Conservation (phyloP, 2,113 vertebrate genomes). For the Oxyruncus cristatus region DNA sequence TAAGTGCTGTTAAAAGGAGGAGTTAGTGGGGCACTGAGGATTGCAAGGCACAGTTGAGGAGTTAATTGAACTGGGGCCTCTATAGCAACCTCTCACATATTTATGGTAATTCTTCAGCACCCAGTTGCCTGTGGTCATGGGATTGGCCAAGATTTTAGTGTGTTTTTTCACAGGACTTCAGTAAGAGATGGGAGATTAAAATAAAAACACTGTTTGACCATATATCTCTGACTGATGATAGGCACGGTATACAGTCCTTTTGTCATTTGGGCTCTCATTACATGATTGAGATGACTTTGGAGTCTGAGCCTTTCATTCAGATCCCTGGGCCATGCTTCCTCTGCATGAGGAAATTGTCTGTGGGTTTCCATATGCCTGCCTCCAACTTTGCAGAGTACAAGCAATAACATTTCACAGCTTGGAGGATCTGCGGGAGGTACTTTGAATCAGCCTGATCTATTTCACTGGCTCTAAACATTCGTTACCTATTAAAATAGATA, state of each 20-base stretch:
- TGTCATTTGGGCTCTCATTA: not conserved
- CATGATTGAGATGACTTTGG: not conserved
- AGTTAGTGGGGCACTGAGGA: not conserved
- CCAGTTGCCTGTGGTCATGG: not conserved
- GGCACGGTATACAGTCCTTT: not conserved
- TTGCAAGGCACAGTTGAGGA: not conserved
- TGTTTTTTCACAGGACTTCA: not conserved
- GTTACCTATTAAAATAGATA: not conserved
- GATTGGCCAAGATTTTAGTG: not conserved
- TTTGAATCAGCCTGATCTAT: not conserved
- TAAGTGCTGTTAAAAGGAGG: not conserved
- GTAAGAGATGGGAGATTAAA: not conserved
- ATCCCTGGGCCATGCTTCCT: not conserved
- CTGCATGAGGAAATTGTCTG: not conserved
- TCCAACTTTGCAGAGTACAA: not conserved
- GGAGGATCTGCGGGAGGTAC: not conserved
- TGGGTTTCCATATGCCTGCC: not conserved
- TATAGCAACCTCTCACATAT: rapidly evolving
- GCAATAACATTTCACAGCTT: not conserved
- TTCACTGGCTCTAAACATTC: not conserved
- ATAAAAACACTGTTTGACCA: not conserved
- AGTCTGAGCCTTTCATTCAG: not conserved
- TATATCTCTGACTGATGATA: not conserved
- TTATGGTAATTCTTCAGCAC: not conserved
- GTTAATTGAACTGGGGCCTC: not conserved